Percentiles rank a stretch among this genome's conserved stretches.
Evolutionary conservation across 2,797 vertebrate genomes (phyloP).

Genomic region (Muraenolepis orangiensis): DNA sequence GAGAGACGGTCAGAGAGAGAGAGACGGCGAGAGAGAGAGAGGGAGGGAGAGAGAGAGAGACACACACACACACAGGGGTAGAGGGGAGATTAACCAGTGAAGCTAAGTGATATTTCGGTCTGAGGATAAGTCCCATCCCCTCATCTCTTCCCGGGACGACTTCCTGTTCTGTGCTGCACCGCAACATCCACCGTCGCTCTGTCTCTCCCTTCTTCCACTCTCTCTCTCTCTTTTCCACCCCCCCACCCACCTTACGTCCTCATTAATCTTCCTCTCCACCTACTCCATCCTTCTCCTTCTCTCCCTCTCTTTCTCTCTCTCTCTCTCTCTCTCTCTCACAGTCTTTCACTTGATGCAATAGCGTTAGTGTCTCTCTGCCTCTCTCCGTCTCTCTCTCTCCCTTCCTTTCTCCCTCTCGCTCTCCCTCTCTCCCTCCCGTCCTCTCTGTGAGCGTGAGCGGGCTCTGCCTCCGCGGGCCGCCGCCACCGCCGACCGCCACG

Average conservation of each 20-base stretch:
- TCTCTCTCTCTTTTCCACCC: too few species aligned
- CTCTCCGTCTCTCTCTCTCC: background rate
- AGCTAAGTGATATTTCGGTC: slow-evolving; percentile 63
- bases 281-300: slow-evolving; percentile 12
- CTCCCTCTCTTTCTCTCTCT: too few species aligned
- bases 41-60: background rate
- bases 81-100: slow-evolving; percentile 63
- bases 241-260: too few species aligned
- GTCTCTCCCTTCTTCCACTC: too few species aligned
- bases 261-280: slow-evolving; percentile 5
- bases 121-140: slow-evolving; percentile 53
- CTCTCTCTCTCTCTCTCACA: too few species aligned
- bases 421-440: background rate
- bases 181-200: slow-evolving; percentile 23
- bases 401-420: background rate
- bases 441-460: slow-evolving; percentile 14
- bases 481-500: slow-evolving; percentile 8
- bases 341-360: too few species aligned
- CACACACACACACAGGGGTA: background rate
- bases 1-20: background rate
- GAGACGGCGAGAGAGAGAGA: background rate
- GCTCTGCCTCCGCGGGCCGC: background rate
- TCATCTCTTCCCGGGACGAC: slow-evolving; percentile 18
- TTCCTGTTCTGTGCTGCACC: slow-evolving; percentile 39
- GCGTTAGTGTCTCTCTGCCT: too few species aligned